Evolutionary conservation across 2,113 vertebrate genomes (phyloP).

Genomic region (Lycocorax pyrrhopterus): DNA sequence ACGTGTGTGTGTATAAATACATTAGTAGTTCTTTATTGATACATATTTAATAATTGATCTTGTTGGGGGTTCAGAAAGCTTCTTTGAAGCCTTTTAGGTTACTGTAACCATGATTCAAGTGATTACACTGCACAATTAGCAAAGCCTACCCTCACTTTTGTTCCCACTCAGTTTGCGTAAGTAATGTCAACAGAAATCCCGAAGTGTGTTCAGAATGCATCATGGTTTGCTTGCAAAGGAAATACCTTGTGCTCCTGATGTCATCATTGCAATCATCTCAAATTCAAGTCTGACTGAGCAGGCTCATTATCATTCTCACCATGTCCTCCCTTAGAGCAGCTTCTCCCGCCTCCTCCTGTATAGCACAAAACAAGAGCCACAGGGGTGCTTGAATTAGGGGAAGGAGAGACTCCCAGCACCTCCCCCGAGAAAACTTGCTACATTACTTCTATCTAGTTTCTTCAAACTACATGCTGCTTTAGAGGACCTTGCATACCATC

Average conservation of each 20-base stretch:
- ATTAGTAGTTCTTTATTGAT: background rate
- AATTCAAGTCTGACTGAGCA: constrained; percentile 4
- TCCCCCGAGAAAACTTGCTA: constrained; percentile 49
- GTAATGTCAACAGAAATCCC: background rate
- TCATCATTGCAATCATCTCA: constrained; percentile 17
- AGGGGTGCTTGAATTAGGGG: background rate
- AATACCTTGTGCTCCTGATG: constrained; percentile 28
- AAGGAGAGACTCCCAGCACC: background rate
- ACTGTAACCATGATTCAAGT: background rate
- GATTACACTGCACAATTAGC: background rate
- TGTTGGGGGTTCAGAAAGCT: background rate
- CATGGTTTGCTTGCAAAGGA: background rate
- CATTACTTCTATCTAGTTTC: background rate
- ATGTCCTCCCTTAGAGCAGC: constrained; percentile 8
- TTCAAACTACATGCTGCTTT: background rate
- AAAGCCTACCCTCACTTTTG: background rate
- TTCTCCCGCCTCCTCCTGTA: constrained; percentile 11
- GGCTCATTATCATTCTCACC: constrained; percentile 36
- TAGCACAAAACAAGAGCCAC: constrained; percentile 12
- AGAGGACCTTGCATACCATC: background rate
- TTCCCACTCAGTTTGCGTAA: background rate
- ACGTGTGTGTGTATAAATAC: background rate
- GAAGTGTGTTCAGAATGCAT: background rate
- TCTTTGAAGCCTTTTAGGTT: background rate
- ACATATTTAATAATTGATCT: background rate